Conservation (phyloP, 2,888 invertebrate genomes). For the Trachelus troglodyta region DNA sequence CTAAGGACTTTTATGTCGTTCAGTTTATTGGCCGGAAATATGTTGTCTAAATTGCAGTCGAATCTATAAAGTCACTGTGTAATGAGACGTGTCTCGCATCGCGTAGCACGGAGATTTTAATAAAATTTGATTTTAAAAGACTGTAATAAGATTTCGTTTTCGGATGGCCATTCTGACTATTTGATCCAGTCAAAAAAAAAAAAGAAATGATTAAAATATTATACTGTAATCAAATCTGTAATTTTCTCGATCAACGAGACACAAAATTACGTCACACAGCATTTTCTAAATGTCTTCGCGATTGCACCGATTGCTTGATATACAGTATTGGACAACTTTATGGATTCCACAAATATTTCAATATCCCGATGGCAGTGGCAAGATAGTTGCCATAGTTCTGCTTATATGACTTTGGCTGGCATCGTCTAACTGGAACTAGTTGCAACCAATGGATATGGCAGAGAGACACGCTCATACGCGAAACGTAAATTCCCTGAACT, state of each 20-base stretch:
- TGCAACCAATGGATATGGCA: constrained; percentile 29
- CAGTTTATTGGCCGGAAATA: background rate
- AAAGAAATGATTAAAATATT: background rate
- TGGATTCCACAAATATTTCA: constrained; percentile 59
- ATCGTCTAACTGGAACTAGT: constrained; percentile 37
- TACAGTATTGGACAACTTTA: constrained; percentile 40
- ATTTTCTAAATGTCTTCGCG: constrained; percentile 33
- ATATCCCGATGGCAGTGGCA: constrained; percentile 48
- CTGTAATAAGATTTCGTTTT: background rate
- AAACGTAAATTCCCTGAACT: background rate
- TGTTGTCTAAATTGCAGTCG: background rate
- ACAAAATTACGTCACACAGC: background rate
- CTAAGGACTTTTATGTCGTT: constrained; percentile 5
- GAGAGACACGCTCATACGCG: background rate
- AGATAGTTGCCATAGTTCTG: constrained; percentile 54
- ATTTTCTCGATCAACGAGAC: background rate
- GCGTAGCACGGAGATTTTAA: background rate
- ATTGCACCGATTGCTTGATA: background rate
- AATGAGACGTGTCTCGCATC: background rate
- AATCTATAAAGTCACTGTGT: background rate
- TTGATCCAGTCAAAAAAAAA: background rate
- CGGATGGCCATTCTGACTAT: background rate
- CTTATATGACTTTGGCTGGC: constrained; percentile 13
- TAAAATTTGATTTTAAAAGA: no score
- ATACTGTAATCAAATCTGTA: background rate